Evolutionary conservation across 1,140 invertebrate genomes (phyloP).

Genomic region (Hyphantria cunea): DNA sequence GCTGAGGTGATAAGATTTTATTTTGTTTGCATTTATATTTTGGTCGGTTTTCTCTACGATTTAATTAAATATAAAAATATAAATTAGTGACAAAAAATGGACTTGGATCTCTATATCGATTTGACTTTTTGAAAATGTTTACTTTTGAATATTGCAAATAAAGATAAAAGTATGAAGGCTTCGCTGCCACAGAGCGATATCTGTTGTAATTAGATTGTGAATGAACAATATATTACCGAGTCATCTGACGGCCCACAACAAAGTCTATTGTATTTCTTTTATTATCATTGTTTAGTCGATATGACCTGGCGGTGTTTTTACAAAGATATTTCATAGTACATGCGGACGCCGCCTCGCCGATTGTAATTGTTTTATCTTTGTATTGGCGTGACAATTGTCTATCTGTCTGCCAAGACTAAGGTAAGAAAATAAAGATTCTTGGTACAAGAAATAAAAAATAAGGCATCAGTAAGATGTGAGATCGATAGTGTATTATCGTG

Average conservation of each 20-base stretch:
- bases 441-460: too few relatives aligned
- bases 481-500: too few relatives aligned
- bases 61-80: neutral
- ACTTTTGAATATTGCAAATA: neutral
- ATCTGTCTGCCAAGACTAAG: too few relatives aligned
- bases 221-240: constrained; percentile 28
- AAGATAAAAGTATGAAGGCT: constrained; percentile 17
- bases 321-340: too few relatives aligned
- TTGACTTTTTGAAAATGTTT: neutral
- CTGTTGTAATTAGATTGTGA: constrained; percentile 24
- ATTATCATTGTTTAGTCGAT: constrained; percentile 34
- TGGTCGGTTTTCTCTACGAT: too few relatives aligned
- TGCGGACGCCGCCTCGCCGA: too few relatives aligned
- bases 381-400: too few relatives aligned
- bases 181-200: constrained; percentile 12
- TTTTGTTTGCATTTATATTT: too few relatives aligned
- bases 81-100: neutral
- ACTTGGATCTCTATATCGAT: neutral
- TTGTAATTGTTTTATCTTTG: too few relatives aligned
- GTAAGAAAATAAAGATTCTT: too few relatives aligned
- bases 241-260: constrained; percentile 30
- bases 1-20: too few relatives aligned
- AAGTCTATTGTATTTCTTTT: constrained; percentile 37
- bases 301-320: constrained; percentile 30
- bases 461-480: too few relatives aligned